These are phyloP conservation scores for Drosophila mayaguana DNA, from an alignment of 2,888 invertebrate species.

Conservation along the genomic window DNA sequence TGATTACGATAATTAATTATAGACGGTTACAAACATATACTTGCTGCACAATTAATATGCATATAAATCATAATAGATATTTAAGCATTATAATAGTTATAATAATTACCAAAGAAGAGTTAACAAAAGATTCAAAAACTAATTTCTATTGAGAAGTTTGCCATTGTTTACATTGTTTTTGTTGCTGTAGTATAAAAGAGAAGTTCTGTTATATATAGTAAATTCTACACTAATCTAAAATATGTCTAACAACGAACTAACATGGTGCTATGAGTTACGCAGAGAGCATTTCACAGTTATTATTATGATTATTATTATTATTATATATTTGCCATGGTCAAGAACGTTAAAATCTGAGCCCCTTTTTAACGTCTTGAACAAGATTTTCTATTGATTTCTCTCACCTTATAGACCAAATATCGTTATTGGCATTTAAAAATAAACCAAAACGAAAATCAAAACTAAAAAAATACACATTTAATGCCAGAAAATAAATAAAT, in stretches of 20 bases:
- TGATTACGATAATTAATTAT: slow-evolving; percentile 24
- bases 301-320: slow-evolving; percentile 25
- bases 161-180: slow-evolving; percentile 39
- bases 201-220: slow-evolving; percentile 22
- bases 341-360: slow-evolving; percentile 84
- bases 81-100: slow-evolving; percentile 21
- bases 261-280: slow-evolving; percentile 80
- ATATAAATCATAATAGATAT: slow-evolving; percentile 47
- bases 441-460: slow-evolving; percentile 17
- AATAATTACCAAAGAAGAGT: slow-evolving; percentile 39
- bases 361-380: slow-evolving; percentile 82
- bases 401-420: slow-evolving; percentile 47
- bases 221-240: slow-evolving; percentile 24
- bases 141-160: slow-evolving; percentile 25
- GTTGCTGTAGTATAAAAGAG: slow-evolving; percentile 38
- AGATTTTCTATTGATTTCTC: slow-evolving; percentile 17
- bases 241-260: slow-evolving; percentile 77
- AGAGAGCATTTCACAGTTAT: slow-evolving; percentile 33
- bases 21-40: slow-evolving; percentile 18
- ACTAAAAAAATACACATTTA: neutral
- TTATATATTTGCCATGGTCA: slow-evolving; percentile 54
- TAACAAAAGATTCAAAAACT: slow-evolving; percentile 40
- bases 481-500: neutral
- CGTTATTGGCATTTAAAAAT: slow-evolving; percentile 19
- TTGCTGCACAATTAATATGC: slow-evolving; percentile 49